phyloP scores from a whole-genome alignment of 2,888 invertebrate genomes.

The Mamestra brassicae region DNA sequence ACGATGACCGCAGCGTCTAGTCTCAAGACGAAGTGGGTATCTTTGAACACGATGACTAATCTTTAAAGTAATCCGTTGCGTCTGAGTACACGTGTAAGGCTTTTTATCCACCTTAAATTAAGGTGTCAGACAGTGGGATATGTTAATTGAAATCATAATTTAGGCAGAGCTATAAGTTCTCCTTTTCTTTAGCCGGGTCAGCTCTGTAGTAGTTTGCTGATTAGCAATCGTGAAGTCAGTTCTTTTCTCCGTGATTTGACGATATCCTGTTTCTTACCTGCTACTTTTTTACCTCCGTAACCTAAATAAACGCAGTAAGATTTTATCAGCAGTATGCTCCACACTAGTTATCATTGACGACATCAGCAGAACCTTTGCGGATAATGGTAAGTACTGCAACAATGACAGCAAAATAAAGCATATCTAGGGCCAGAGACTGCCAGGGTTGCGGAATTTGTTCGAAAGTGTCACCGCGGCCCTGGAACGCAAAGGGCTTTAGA shows the following conservation, averaged over 20 bases:
- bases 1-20: slow-evolving; percentile 66
- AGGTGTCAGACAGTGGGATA: slow-evolving; percentile 42
- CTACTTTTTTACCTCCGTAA: slow-evolving; percentile 1
- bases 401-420: background rate
- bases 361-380: background rate
- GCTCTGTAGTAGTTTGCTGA: slow-evolving; percentile 12
- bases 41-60: slow-evolving; percentile 57
- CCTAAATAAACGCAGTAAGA: slow-evolving; percentile 17
- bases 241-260: slow-evolving; percentile 45
- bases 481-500: no score
- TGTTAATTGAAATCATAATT: slow-evolving; percentile 54
- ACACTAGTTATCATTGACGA: background rate
- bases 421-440: background rate
- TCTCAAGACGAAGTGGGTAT: slow-evolving; percentile 40
- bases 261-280: slow-evolving; percentile 12
- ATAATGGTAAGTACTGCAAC: slow-evolving; percentile 4
- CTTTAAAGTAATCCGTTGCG: slow-evolving; percentile 23
- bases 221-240: slow-evolving; percentile 42
- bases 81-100: slow-evolving; percentile 27
- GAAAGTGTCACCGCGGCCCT: no score
- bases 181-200: slow-evolving; percentile 9
- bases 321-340: slow-evolving; percentile 12
- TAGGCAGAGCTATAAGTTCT: slow-evolving; percentile 25
- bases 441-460: no score
- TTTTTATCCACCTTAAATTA: slow-evolving; percentile 48